Evolutionary conservation across 1,140 invertebrate genomes (phyloP).

Genomic region (Nasonia giraulti): DNA sequence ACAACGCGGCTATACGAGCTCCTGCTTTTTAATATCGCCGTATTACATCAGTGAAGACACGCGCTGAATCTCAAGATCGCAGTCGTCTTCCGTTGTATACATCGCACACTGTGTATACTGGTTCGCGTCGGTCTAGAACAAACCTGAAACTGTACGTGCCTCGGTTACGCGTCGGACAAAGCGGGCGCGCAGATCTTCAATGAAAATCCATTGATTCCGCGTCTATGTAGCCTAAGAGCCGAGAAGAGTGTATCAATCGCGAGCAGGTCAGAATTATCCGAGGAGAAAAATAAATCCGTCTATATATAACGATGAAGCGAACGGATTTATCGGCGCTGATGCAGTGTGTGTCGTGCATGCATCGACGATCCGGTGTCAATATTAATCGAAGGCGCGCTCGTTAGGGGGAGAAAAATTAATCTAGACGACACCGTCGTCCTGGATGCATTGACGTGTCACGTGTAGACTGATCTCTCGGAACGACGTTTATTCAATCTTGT

Average conservation of each 20-base stretch:
- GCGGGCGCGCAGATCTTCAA: background rate
- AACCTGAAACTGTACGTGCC: background rate
- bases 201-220: background rate
- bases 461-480: background rate
- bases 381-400: background rate
- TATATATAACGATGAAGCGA: background rate
- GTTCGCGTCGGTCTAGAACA: background rate
- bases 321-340: background rate
- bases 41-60: background rate
- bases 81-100: background rate
- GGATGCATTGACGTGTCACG: background rate
- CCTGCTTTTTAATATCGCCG: background rate
- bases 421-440: background rate
- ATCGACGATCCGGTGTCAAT: slow-evolving; percentile 6
- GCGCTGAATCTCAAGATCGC: too few relatives aligned
- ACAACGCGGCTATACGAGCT: background rate
- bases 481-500: background rate
- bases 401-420: background rate
- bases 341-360: background rate
- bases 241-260: background rate
- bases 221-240: background rate
- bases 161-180: too few relatives aligned
- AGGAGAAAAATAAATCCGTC: slow-evolving; percentile 7
- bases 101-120: too few relatives aligned
- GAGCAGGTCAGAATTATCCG: background rate